Evolutionary conservation across 1,140 invertebrate genomes (phyloP), one percentile per base, ranked within the genome.

Genomic region (Patella vulgata): DNA sequence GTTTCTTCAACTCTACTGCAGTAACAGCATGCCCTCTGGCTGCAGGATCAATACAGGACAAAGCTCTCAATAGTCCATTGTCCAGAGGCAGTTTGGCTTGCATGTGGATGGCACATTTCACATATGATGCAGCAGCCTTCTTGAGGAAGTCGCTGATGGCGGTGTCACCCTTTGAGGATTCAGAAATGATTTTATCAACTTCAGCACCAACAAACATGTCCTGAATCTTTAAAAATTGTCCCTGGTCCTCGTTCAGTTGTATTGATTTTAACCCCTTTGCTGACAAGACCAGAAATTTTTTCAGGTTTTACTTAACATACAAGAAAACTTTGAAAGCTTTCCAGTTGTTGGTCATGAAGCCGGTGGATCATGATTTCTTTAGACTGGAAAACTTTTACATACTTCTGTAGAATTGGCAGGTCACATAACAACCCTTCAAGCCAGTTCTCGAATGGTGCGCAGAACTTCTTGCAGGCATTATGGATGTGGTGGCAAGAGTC

Each of bases 401-500:
- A 70, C 27, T 59, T 19, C 48, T 73, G 66, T 5, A 73, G 42
- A 19, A 70, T 50, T 30, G 53, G 47, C 8, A 73, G 48, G 27
- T 74, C 68, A 30, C 11, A 31, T 27, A 58, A 63, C 3, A 76
- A 46, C 21, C 27, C 9, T 62, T 79, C 74, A 1, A 73, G 5
- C 1, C 47, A 56, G 3, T 46, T 27, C 6, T 68, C 46, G 50
- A 79, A 79, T 21, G 66, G 75, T 5, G 61, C 57, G 40, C 74
- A 75, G 61, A 79, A 75, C 17, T 28, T 21, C 31, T 77, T 72
- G 0, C 63, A 14, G 30, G 66, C 63, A 63, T 68, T 78, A 28
- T 76, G 71, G 0, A 63, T 51, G 53, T 79, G 74, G 46, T 79
- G 77, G 30, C 66, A 73, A 0, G 67, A 54, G 54, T 79, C 74